phyloP scores from a whole-genome alignment of 2,888 invertebrate genomes.

The Escarpia spicata region DNA sequence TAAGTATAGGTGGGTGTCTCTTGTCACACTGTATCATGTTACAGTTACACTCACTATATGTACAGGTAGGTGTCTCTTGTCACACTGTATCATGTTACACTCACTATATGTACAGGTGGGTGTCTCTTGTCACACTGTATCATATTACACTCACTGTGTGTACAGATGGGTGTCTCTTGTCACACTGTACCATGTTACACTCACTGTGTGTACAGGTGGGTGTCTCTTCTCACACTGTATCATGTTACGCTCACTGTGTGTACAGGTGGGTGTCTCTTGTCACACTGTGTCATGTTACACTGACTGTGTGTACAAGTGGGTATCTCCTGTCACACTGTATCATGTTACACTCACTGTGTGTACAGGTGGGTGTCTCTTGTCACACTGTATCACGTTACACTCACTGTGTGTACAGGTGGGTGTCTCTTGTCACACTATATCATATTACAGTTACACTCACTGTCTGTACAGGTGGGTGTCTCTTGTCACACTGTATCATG shows the following conservation, averaged over 20 bases:
- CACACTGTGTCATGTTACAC: no score
- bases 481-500: neutral
- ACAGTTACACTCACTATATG: conserved; percentile 56
- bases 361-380: no score
- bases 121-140: neutral
- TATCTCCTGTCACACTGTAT: no score
- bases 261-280: no score
- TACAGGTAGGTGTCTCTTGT: conserved; percentile 49
- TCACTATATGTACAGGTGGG: neutral
- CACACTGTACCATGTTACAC: no score
- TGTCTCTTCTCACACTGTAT: neutral
- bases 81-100: neutral
- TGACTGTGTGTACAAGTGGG: no score
- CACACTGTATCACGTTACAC: neutral
- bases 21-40: neutral
- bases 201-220: neutral
- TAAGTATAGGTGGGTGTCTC: neutral
- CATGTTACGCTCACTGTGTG: no score
- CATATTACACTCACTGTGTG: neutral
- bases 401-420: neutral
- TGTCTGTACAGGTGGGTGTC: neutral
- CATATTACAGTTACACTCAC: conserved; percentile 34
- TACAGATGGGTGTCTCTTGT: neutral
- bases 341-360: no score
- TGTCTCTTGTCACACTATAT: neutral